Base-by-base conservation (phyloP, 2,888 invertebrate species). In the Aphidoletes aphidimyza region DNA sequence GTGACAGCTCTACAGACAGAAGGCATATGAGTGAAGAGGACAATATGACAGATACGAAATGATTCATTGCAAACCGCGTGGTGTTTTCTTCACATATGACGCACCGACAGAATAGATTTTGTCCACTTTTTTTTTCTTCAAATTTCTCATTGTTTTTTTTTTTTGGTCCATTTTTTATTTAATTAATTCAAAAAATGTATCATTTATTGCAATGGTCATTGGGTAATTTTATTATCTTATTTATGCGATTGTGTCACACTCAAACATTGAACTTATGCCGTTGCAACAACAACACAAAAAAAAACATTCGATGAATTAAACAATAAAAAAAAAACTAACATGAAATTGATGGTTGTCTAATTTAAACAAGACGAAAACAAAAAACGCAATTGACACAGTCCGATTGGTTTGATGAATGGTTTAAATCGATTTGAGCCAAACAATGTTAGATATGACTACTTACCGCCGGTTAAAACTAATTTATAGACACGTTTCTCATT, bases 381-480 rank as follows among this genome's bases (percentile, higher is more conserved):
- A 14, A 11, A 19, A 11, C 2, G 47, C 17, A 2, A 47, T 47
- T 2, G 17, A 26, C 69, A 11, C 6, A 26, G 69, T 22, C 9
- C 34, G 54, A 54, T 26, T 19, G 17, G 54, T 54, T 54, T 6
- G 22, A 11, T 3, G 22, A 69, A 47, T 14, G 6, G 17, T n/a
- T 59, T 19, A 19, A 59, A 22, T 42, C 14, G 42, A 54, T 54
- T 22, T 8, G 34, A 69, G n/a, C 30, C 69, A 83, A 42, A 83
- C 14, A 30, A 9, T 30, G 14, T 54, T 54, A 54, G 54, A 54
- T 54, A 26, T 22, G 45, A 83, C 69, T 45, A 91, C 94, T 93
- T 92, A 96, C 96, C 96, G 92, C 97, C 97, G 87, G 97, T 97
- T 87, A 97, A 92, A 87, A 97, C 96, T 88, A 97, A 91, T 91